A percentile compares a stretch with the other conserved stretches of the same genome.
phyloP scores from a whole-genome alignment of 2,797 vertebrate genomes.

The Anguilla pacifica region DNA sequence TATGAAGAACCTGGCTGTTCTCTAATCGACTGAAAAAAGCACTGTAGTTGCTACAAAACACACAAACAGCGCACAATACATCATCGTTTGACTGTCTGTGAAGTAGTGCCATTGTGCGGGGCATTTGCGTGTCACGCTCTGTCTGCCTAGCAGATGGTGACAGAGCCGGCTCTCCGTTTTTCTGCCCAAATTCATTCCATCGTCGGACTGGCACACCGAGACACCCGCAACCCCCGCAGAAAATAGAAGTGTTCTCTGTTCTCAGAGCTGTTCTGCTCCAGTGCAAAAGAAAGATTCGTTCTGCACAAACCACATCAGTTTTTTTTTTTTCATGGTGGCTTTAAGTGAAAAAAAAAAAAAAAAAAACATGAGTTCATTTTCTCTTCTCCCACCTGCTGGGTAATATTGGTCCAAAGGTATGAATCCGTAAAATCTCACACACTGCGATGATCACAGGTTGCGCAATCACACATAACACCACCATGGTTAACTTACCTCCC shows the following conservation, averaged over 20 bases:
- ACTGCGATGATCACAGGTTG: conserved; percentile 33
- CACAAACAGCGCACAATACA: too few species aligned
- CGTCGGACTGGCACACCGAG: neutral
- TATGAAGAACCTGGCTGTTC: too few species aligned
- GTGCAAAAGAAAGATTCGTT: conserved; percentile 6
- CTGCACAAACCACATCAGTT: conserved; percentile 2
- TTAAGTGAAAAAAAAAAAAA: neutral
- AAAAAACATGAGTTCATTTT: conserved; percentile 31
- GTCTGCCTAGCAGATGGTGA: neutral
- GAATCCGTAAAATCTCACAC: conserved; percentile 45
- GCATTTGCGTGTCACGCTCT: neutral
- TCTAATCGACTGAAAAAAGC: too few species aligned
- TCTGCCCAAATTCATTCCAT: neutral
- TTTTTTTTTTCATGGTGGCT: conserved; percentile 10
- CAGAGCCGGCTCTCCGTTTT: neutral
- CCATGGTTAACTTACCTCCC: conserved; percentile 4
- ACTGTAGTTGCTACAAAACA: too few species aligned
- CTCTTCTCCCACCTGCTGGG: conserved; percentile 20
- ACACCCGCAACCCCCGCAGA: neutral
- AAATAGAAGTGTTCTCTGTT: neutral
- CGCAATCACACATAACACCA: neutral
- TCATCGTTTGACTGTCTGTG: too few species aligned
- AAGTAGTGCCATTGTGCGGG: neutral
- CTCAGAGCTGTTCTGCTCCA: conserved; percentile 25
- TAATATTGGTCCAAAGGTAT: conserved; percentile 6